A percentile compares a stretch with the other conserved stretches of the same genome.
phyloP scores from a whole-genome alignment of 2,113 vertebrate species.

The Lagopus muta region DNA sequence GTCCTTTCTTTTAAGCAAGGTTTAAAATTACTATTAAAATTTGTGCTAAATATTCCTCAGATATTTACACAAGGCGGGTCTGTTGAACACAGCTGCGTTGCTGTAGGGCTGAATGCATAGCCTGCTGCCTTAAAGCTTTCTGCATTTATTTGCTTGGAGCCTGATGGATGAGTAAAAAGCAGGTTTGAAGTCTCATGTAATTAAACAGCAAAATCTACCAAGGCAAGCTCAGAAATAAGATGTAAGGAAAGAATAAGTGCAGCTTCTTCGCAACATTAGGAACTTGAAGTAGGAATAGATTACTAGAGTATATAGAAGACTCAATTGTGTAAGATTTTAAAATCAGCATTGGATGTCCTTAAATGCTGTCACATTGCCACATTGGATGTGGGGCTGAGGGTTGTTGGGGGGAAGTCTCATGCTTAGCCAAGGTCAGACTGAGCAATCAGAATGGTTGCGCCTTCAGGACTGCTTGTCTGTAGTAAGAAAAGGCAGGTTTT shows the following conservation, averaged over 20 bases:
- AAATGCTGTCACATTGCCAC: too few species aligned
- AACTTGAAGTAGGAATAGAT: neutral
- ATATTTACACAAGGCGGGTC: neutral
- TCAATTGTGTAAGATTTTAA: rapidly evolving
- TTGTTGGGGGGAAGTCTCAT: neutral
- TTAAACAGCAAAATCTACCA: neutral
- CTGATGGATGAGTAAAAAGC: neutral
- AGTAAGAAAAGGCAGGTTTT: neutral
- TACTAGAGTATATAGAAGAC: neutral
- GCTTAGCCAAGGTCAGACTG: neutral
- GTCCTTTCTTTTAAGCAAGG: neutral
- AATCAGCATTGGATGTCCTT: neutral
- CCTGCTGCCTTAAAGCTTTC: neutral
- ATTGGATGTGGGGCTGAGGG: rapidly evolving
- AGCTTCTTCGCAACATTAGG: neutral
- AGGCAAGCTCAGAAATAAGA: neutral
- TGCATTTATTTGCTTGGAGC: neutral
- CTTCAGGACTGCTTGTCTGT: neutral
- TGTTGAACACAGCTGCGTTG: neutral
- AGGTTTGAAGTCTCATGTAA: neutral
- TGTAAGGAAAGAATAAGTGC: neutral
- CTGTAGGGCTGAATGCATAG: neutral
- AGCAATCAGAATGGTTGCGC: neutral
- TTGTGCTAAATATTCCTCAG: neutral
- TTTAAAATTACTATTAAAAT: neutral